These are phyloP conservation scores for Trachymyrmex cornetzi DNA, from an alignment of 1,140 invertebrate genomes.

Conservation along the genomic window DNA sequence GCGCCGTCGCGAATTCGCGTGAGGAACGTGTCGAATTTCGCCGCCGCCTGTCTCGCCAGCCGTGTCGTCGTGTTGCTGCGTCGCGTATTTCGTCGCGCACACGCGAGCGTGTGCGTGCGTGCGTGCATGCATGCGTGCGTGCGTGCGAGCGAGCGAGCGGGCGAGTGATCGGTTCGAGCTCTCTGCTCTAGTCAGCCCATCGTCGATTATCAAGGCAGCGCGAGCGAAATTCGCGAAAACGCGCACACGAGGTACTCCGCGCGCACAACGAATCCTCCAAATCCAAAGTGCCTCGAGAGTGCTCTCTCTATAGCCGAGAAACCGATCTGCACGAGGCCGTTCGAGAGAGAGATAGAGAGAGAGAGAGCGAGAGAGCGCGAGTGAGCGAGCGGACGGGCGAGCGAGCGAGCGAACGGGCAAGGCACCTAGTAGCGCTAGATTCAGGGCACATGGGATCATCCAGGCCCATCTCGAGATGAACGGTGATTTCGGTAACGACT, in stretches of 20 bases:
- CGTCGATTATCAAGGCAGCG: slow-evolving; percentile 12
- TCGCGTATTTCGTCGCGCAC: slow-evolving; percentile 50
- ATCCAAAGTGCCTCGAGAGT: slow-evolving; percentile 16
- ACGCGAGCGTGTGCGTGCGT: slow-evolving; percentile 46
- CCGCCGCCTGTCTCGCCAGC: slow-evolving; percentile 53
- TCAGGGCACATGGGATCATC: slow-evolving; percentile 86
- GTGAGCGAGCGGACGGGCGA: background rate
- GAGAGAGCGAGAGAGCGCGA: background rate
- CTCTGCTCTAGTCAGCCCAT: background rate
- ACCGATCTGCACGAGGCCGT: slow-evolving; percentile 57
- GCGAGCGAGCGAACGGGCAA: slow-evolving; percentile 12
- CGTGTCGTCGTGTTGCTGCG: slow-evolving; percentile 35
- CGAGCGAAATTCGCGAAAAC: background rate
- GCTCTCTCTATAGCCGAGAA: slow-evolving; percentile 25
- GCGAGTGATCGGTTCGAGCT: background rate
- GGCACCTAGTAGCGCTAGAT: slow-evolving; percentile 56
- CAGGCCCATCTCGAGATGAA: slow-evolving; percentile 81
- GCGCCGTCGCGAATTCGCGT: slow-evolving; percentile 34
- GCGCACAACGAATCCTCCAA: slow-evolving; percentile 1
- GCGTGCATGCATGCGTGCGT: slow-evolving; percentile 30
- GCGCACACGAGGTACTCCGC: slow-evolving; percentile 20
- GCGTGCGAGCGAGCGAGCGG: slow-evolving; percentile 1
- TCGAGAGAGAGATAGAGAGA: background rate
- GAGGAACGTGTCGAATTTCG: slow-evolving; percentile 31
- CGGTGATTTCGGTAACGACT: slow-evolving; percentile 80